Evolutionary conservation across 2,113 vertebrate genomes (phyloP).

Genomic region (Lycaon pictus): DNA sequence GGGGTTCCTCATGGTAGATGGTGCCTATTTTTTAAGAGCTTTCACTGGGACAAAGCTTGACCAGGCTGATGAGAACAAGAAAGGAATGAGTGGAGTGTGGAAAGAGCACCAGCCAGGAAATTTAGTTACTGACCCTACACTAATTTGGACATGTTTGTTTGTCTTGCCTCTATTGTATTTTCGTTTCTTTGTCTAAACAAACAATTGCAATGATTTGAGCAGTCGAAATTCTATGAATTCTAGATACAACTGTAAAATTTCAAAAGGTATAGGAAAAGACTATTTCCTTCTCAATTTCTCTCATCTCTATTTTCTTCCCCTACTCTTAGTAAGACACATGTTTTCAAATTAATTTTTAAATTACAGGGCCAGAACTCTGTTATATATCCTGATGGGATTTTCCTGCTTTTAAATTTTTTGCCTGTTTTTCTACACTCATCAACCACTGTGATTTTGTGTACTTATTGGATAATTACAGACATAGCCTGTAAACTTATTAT

Average conservation of each 20-base stretch:
- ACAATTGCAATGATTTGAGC: neutral
- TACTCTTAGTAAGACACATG: neutral
- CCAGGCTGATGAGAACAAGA: neutral
- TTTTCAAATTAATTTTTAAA: neutral
- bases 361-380: neutral
- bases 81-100: neutral
- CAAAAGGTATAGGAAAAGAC: neutral
- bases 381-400: neutral
- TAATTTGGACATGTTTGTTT: neutral
- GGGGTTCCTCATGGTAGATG: neutral
- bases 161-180: neutral
- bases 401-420: neutral
- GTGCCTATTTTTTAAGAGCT: neutral
- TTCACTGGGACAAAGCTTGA: neutral
- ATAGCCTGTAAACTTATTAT: neutral
- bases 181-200: conserved; percentile 2
- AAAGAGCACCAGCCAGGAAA: neutral
- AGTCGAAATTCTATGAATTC: neutral
- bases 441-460: neutral
- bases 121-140: neutral
- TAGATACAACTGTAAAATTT: neutral
- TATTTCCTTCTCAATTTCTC: neutral
- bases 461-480: neutral
- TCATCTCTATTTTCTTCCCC: neutral
- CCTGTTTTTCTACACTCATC: neutral